Evolutionary conservation across 2,888 invertebrate genomes (phyloP).

Genomic region (Ariolimax columbianus): DNA sequence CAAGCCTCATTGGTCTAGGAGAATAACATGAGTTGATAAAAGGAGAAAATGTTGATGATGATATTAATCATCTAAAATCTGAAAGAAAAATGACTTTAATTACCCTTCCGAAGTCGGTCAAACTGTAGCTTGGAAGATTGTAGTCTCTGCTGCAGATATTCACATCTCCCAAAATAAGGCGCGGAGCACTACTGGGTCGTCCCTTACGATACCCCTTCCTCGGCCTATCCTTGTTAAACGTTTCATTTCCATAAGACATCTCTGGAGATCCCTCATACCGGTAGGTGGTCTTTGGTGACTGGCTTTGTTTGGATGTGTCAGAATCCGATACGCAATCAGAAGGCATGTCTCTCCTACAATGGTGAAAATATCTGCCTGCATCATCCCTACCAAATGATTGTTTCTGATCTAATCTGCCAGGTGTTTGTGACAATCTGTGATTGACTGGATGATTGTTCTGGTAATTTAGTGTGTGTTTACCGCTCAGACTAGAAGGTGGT

Average conservation of each 20-base stretch:
- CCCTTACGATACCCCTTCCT: neutral
- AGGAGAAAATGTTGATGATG: no score
- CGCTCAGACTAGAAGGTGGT: neutral
- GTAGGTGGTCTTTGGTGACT: neutral
- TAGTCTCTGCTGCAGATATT: slow-evolving; percentile 24
- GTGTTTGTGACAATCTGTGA: slow-evolving; percentile 3
- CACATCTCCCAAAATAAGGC: neutral
- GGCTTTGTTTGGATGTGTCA: slow-evolving; percentile 4
- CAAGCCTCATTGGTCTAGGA: no score
- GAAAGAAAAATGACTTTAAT: neutral
- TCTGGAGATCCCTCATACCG: neutral
- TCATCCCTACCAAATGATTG: neutral
- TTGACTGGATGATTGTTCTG: neutral
- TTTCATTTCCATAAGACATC: neutral
- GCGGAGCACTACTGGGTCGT: slow-evolving; percentile 18
- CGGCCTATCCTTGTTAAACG: neutral
- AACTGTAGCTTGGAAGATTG: neutral
- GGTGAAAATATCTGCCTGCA: neutral
- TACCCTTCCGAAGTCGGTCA: slow-evolving; percentile 31
- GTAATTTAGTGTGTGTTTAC: neutral
- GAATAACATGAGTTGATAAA: no score
- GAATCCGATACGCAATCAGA: slow-evolving; percentile 27
- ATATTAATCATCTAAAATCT: neutral
- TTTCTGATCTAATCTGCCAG: neutral
- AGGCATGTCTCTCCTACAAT: neutral